These are phyloP conservation scores for Bombus consobrinus DNA, from an alignment of 1,140 invertebrate genomes.

Conservation along the genomic window DNA sequence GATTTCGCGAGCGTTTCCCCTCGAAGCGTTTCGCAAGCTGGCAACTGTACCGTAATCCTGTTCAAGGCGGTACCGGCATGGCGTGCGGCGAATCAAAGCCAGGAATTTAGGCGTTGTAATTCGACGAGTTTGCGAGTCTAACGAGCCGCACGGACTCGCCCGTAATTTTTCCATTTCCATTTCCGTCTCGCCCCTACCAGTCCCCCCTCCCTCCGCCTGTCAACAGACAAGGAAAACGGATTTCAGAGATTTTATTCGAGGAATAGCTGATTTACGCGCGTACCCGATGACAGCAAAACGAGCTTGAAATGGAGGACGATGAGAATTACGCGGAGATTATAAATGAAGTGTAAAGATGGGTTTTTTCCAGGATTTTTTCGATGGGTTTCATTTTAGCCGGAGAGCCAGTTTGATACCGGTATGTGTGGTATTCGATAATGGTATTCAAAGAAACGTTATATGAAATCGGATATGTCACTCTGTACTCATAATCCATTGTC, in stretches of 20 bases:
- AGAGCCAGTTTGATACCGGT: background rate
- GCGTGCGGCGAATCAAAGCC: conserved; percentile 51
- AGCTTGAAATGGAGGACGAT: background rate
- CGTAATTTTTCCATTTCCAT: conserved; percentile 43
- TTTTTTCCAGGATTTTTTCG: background rate
- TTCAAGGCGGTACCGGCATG: conserved; percentile 47
- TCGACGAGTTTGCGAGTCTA: conserved; percentile 50
- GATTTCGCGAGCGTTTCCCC: conserved; percentile 28
- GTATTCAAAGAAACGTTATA: background rate
- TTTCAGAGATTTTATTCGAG: conserved; percentile 20
- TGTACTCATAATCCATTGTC: background rate
- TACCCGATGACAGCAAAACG: conserved; percentile 2
- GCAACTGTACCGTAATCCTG: conserved; percentile 52
- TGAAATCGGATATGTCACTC: conserved; percentile 2
- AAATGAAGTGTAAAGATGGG: background rate
- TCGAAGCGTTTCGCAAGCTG: conserved; percentile 34
- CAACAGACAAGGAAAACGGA: background rate
- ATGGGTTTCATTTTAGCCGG: background rate
- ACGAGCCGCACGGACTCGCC: conserved; percentile 39
- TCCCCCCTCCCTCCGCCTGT: no score
- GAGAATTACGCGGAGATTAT: background rate
- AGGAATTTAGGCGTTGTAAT: conserved; percentile 57
- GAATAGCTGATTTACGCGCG: conserved; percentile 14
- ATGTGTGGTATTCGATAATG: conserved; percentile 5
- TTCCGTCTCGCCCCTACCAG: background rate